Base-by-base conservation (phyloP, 2,888 invertebrate species). In the Andrena haemorrhoa region DNA sequence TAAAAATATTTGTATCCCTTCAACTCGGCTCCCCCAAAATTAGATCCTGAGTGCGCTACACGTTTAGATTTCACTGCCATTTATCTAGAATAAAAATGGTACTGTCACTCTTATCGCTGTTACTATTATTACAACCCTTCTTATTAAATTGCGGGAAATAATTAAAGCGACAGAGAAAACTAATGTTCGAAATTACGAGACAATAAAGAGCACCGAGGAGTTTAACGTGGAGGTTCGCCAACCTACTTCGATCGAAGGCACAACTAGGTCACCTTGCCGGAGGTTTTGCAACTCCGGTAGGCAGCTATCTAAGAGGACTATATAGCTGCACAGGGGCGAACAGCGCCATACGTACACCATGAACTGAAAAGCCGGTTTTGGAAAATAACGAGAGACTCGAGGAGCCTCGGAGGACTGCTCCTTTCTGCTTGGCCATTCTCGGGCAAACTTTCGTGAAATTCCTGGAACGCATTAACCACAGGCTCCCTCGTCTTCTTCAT, bases 191-290 rank as follows among this genome's bases (percentile, higher is more conserved):
- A 56, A 35, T 58, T 16, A 5, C 31, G 10, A 12, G 49, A 6
- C 1, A 60, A 65, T 65, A 61, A 71, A 77, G 58, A 53, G 12
- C 51, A 71, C 56, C 26, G 33, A 64, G 33, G 56, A 64, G 8
- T 31, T 69, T 8, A 56, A 61, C 64, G 68, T 41, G 69, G 49
- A 63, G 71, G 65, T 79, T 85, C 73, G 80, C 74, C 87, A 84
- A 86, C 83, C 87, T 86, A 90, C 85, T 88, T 88, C 79, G 74
- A 82, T 64, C 78, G 75, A 83, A 82, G 77, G 73, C 83, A 75
- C 76, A 92, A 92, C 89, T 92, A 86, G 92, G 91, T 92, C 90
- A 92, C 91, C 91, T 92, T 91, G 91, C 86, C 90, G 84, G 88
- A 89, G 90, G 77, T 90, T 92, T 90, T 88, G 90, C 90, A 91